A percentile compares a stretch with the other conserved stretches of the same genome.
phyloP scores from a whole-genome alignment of 2,888 invertebrate species.

The Proisotoma minuta region DNA sequence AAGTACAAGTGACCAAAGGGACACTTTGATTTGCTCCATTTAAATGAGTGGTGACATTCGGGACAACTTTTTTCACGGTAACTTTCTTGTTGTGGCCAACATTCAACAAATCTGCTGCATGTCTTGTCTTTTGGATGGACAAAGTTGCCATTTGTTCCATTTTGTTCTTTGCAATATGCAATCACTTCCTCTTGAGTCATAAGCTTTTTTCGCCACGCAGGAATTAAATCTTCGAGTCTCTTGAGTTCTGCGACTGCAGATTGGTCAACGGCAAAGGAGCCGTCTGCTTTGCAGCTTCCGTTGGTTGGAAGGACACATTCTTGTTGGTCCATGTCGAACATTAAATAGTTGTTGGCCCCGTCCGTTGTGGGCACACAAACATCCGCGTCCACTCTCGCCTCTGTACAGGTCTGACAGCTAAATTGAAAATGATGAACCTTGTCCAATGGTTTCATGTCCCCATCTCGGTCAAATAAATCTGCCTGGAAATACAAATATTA shows the following conservation, averaged over 20 bases:
- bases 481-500: too few species aligned
- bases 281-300: background rate
- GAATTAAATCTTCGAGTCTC: background rate
- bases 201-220: background rate
- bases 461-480: background rate
- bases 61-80: background rate
- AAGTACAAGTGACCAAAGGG: background rate
- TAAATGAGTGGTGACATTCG: background rate
- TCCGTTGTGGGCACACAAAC: background rate
- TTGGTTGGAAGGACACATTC: background rate
- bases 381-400: background rate
- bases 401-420: background rate
- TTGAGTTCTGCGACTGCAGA: background rate
- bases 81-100: background rate
- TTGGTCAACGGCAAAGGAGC: background rate
- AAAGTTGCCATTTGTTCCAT: background rate
- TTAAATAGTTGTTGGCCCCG: background rate
- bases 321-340: background rate
- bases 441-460: background rate
- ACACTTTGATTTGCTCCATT: background rate
- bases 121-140: background rate
- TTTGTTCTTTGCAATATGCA: background rate
- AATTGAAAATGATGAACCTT: background rate
- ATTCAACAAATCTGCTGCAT: background rate
- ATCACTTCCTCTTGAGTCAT: background rate